Evolutionary conservation across 2,797 vertebrate species (phyloP), one percentile per base, ranked within the genome.

Genomic region (Chelmon rostratus): DNA sequence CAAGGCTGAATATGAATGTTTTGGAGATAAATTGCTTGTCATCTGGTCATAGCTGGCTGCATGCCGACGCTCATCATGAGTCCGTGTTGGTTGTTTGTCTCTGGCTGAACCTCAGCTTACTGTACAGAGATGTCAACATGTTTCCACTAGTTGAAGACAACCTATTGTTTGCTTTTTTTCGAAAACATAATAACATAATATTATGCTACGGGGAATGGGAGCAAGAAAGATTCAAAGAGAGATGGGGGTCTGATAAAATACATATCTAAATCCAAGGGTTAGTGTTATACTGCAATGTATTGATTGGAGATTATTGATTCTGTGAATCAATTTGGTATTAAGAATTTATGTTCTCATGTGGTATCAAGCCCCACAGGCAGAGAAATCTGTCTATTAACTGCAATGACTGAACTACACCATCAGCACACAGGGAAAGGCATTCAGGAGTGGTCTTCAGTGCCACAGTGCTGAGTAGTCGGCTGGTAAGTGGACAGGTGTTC

Each of bases 251-350:
- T 37, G 50, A 76, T 82, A 68, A 86, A 93, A 92, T 66, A 79
- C 76, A 85, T 81, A 78, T 88, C 74, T 78, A 77, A 88, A 88
- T 85, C 52, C 62, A 81, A 69, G 56, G 73, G 63, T 67, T 56
- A 56, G 69, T 71, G 81, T 85, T 73, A 87, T 75, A 81, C 42
- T 78, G 76, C 67, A 47, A 40, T 47, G 73, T 80, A 93, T 91
- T 63, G 90, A 95, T 88, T 70, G 76, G 49, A 33, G n/a, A 66
- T 82, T 81, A 93, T 80, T 86, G 87, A 94, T 91, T 91, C 77
- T 68, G 84, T 66, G 77, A 88, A 93, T 95, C 88, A 90, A 94
- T 93, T 87, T 75, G 79, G 68, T 85, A 87, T 93, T 86, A 91
- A 86, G 76, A 91, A 91, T 91, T 78, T 75, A 94, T 91, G 83